Base-by-base conservation (phyloP, 2,797 vertebrate species). In the Anabacerthia variegaticeps region DNA sequence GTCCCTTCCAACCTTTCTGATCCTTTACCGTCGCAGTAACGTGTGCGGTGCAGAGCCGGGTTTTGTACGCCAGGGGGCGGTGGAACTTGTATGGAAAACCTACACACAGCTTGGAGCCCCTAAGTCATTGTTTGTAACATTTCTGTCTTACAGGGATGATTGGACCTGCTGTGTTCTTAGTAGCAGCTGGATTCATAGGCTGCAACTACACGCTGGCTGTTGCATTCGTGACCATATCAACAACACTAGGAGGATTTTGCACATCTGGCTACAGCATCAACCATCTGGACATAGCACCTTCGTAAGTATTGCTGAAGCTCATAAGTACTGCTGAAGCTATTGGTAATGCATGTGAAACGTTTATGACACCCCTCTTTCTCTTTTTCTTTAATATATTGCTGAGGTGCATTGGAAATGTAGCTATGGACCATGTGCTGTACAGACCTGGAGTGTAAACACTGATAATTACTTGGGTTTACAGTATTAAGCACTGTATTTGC, bases 251-350 rank as follows among this genome's bases (percentile, higher is more conserved):
- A 44, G 99, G 99, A 51, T 98, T 99, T 75, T 98, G 98, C 16
- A 98, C 99, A 1, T 99, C 99, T 46, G 99, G 99, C 85, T 99
- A 99, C 96, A 99, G 98, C 97, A 99, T 99, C 97, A 99, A 99
- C 97, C 99, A 99, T 89, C 98, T 99, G 62, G 99, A 99, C 96
- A 99, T 99, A 83, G 99, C 99, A 49, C 99, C 99, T 81, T 99
- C 99, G 99, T 99, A 98, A 99, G 99, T 97, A 93, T 63, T 76
- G 13, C 30, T 77, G 73, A 58, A 76, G 46, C 37, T 77, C 41
- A 17, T 99, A 98, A 99, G 99, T 97, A 93, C 62, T 76, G 13
- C 30, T 77, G 73, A 58, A 76, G 46, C 37, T 77, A 7, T 68
- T 91, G n/a, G 34, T 84, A 55, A 20, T 58, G 51, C 46, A 11